Conservation (phyloP, 2,797 vertebrate species). For the Coregonus sp. region DNA sequence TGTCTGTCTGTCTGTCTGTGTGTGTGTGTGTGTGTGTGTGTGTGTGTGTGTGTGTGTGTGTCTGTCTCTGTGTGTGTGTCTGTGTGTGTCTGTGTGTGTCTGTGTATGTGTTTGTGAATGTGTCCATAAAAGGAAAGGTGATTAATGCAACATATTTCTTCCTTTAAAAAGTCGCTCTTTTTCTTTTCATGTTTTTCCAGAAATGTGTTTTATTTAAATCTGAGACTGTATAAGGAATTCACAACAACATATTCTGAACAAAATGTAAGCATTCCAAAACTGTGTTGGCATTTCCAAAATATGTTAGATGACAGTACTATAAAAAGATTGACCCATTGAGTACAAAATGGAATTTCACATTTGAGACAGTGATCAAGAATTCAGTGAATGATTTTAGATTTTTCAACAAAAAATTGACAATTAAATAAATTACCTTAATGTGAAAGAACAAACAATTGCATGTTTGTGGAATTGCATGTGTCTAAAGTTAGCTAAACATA, state of each 20-base stretch:
- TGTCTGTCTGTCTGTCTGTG: neutral
- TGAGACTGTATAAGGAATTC: slow-evolving; percentile 35
- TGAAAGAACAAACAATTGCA: slow-evolving; percentile 8
- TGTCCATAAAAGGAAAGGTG: neutral
- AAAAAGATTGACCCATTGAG: neutral
- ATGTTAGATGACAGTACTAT: slow-evolving; percentile 23
- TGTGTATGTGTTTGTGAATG: neutral
- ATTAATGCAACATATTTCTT: neutral
- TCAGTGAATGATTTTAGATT: slow-evolving; percentile 28
- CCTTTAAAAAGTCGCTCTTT: neutral
- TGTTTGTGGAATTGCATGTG: slow-evolving; percentile 27
- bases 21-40: neutral
- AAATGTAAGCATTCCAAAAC: slow-evolving; percentile 45
- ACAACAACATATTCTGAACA: slow-evolving; percentile 19
- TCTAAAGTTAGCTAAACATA: slow-evolving; percentile 12
- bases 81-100: neutral
- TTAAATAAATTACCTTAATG: slow-evolving; percentile 64
- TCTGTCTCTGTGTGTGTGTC: neutral
- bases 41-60: neutral
- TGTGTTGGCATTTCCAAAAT: slow-evolving; percentile 47
- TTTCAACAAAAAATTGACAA: slow-evolving; percentile 41
- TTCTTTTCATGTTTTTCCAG: neutral
- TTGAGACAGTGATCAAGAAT: slow-evolving; percentile 30
- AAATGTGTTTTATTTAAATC: slow-evolving; percentile 55
- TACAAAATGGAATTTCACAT: slow-evolving; percentile 46